Evolutionary conservation across 2,797 vertebrate species (phyloP).

Genomic region (Oreochromis grahami): DNA sequence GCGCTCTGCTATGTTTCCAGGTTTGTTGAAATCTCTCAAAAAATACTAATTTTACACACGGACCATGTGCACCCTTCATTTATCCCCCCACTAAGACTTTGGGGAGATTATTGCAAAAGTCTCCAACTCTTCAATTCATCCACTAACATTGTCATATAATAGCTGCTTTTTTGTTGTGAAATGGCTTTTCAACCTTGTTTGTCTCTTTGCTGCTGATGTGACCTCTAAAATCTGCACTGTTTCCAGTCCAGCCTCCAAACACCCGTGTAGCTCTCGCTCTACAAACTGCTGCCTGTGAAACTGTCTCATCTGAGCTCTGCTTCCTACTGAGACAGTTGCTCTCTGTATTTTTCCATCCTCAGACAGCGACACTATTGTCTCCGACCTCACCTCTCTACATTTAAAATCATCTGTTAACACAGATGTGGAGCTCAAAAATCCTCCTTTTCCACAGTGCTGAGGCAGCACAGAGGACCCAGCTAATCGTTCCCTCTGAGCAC

Average conservation of each 20-base stretch:
- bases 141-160: background rate
- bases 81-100: background rate
- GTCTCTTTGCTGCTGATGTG: background rate
- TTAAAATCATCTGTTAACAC: background rate
- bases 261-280: rapidly evolving
- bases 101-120: background rate
- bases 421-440: background rate
- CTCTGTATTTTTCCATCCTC: background rate
- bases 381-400: background rate
- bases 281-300: background rate
- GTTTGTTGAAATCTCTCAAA: background rate
- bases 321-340: background rate
- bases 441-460: background rate
- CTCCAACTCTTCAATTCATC: background rate
- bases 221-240: background rate
- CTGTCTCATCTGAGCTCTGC: background rate
- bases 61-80: background rate
- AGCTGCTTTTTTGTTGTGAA: background rate
- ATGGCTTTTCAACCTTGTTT: background rate
- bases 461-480: background rate
- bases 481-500: background rate
- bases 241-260: background rate
- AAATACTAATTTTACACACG: background rate
- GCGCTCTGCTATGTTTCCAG: background rate
- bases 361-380: background rate